Base-by-base conservation (phyloP, 2,113 vertebrate species). In the Hippotragus niger region DNA sequence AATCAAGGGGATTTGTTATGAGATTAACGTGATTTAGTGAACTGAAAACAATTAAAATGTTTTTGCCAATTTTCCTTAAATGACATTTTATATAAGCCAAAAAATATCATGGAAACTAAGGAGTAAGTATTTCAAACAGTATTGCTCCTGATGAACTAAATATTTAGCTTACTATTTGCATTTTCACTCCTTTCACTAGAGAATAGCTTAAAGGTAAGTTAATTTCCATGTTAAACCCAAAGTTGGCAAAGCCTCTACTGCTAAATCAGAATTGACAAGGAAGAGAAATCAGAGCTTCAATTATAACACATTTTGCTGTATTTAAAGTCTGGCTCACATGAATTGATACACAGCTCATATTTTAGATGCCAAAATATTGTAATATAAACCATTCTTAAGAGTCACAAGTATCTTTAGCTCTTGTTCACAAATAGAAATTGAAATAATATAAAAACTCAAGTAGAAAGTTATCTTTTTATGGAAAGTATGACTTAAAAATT, bases 151-250 rank as follows among this genome's bases (percentile, higher is more conserved):
- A 87, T 64, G 31, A 74, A 94, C 74, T 60, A 55, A 97, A 88
- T 85, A 94, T 52, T 98, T 88, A 94, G 91, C 2, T 47, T 93
- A 27, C 67, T 93, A 84, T 97, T 98, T 97, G 62, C 40, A 98
- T 98, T 90, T 23, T 67, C 85, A 98, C 93, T 84, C 2, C 74
- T 94, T 85, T 83, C 11, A 45, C 84, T 89, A 84, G 93, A 94
- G 98, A 98, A 96, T 47, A 67, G 15, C 58, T 97, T 45, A n/a
- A 83, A 97, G 90, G 55, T 91, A 93, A 97, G 96, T 93, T 96
- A 95, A 97, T 96, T 95, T 94, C 60, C 64, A 81, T 71, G 94
- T 78, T 82, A 98, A 97, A 88, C 47, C 64, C 4, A 3, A 78
- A 25, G 6, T 76, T 98, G 88, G 13, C 47, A 97, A 40, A 19